Percentiles rank a stretch among this genome's conserved stretches.
Evolutionary conservation across 35 echinoderm and acorn worm genomes (phyloP).

Genomic region (Ophioderma brevispina): DNA sequence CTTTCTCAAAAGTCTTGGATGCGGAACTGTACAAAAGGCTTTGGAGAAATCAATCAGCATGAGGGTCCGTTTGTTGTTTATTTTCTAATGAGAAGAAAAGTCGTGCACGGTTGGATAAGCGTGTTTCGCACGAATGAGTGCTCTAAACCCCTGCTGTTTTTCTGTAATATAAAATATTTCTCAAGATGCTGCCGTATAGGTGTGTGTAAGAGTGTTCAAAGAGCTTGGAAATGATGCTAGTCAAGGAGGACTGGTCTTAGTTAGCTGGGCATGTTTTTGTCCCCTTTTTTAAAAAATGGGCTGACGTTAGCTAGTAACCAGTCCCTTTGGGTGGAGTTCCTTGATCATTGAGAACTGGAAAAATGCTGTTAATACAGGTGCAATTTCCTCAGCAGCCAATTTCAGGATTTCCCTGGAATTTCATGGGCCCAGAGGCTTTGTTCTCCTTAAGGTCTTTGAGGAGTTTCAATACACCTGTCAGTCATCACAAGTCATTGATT

Average conservation of each 20-base stretch:
- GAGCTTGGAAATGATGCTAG: neutral
- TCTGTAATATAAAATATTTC: neutral
- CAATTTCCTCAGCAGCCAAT: neutral
- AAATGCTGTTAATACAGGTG: no score
- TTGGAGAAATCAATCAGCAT: neutral
- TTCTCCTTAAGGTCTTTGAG: no score
- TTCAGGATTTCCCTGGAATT: neutral
- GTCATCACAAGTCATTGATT: neutral
- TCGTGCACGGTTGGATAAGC: neutral
- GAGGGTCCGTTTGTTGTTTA: neutral
- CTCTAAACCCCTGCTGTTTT: neutral
- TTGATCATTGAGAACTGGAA: neutral
- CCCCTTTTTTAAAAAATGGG: neutral
- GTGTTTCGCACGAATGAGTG: neutral
- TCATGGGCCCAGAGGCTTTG: no score
- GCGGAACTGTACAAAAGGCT: neutral
- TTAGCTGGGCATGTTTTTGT: neutral
- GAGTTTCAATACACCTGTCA: neutral
- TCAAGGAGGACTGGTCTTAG: neutral
- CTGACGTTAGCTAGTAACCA: neutral
- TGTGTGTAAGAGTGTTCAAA: neutral
- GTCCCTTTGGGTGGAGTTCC: neutral
- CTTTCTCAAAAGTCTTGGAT: neutral
- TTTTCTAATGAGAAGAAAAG: neutral
- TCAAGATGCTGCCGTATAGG: neutral